Evolutionary conservation across 2,797 vertebrate species (phyloP).

Genomic region (Tinamus major): DNA sequence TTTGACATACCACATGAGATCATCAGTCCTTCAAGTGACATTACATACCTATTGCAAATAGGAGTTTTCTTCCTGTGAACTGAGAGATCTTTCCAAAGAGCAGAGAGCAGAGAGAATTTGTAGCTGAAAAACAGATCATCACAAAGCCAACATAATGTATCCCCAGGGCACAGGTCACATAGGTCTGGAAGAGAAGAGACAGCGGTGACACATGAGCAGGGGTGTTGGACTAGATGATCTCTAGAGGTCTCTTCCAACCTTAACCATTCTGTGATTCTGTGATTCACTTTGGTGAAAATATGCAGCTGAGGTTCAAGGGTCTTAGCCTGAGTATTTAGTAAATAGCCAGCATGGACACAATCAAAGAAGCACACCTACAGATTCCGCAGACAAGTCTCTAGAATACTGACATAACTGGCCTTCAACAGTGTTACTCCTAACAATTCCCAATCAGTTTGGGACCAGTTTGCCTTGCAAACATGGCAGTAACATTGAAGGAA

Average conservation of each 20-base stretch:
- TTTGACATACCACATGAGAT: background rate
- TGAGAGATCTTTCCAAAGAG: constrained; percentile 86
- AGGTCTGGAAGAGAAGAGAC: constrained; percentile 82
- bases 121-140: constrained; percentile 93
- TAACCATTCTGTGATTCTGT: too few species aligned
- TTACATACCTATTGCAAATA: constrained; percentile 87
- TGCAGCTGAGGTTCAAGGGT: background rate
- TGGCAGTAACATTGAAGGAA: background rate
- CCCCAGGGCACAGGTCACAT: constrained; percentile 91
- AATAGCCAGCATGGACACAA: background rate
- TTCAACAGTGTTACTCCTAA: background rate
- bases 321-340: background rate
- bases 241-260: too few species aligned
- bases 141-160: constrained; percentile 90
- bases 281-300: background rate
- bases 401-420: background rate
- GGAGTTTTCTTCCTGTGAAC: constrained; percentile 83
- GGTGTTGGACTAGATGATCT: too few species aligned
- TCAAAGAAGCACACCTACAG: background rate
- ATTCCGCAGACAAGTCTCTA: background rate
- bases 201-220: background rate
- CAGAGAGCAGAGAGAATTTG: constrained; percentile 87
- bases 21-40: background rate
- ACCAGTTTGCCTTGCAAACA: background rate
- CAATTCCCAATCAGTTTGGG: background rate